Base-by-base conservation (phyloP, 2,888 invertebrate genomes). In the Urechis unicinctus region DNA sequence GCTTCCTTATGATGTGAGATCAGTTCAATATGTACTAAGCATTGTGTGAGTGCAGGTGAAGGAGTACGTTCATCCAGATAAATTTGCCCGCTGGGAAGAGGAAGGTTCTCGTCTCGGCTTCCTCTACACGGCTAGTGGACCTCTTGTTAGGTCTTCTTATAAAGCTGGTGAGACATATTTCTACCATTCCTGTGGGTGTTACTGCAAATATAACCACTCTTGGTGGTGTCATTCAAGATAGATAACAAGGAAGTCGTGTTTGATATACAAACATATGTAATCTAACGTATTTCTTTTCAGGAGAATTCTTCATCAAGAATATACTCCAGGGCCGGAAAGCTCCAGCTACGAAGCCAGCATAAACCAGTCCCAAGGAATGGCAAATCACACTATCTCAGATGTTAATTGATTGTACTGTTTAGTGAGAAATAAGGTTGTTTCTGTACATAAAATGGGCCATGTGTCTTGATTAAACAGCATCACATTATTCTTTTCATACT, bases 61-160 rank as follows among this genome's bases (percentile, higher is more conserved):
- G 45, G 97, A 98, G 77, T 99, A 97, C 80, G 91, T 98, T 0
- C 95, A 94, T 0, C 97, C 97, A 0, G 89, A 88, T 60, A 93
- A 92, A 79, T 98, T 89, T 63, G 66, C 87, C 69, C 81, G 86
- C 53, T 96, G 94, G 94, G 88, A 93, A 77, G 78, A 81, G 25
- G 79, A 85, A 4, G 97, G 96, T 0, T 82, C 85, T 53, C 45
- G 87, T 65, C 78, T 97, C 62, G 97, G 97, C 13, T 98, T 98
- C 81, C 80, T 91, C 0, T 99, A 97, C 79, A 92, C 93, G 0
- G 98, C 98, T 17, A 94, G 94, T 78, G 98, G 98, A 0, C 96
- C 98, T 0, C 82, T 99, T 5, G 97, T 99, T 0, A 81, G 97
- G 43, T 95, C 94, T 53, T 96, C 96, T 0, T 99, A 97, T 71